phyloP scores from a whole-genome alignment of 2,113 vertebrate species.

The Zeus faber region DNA sequence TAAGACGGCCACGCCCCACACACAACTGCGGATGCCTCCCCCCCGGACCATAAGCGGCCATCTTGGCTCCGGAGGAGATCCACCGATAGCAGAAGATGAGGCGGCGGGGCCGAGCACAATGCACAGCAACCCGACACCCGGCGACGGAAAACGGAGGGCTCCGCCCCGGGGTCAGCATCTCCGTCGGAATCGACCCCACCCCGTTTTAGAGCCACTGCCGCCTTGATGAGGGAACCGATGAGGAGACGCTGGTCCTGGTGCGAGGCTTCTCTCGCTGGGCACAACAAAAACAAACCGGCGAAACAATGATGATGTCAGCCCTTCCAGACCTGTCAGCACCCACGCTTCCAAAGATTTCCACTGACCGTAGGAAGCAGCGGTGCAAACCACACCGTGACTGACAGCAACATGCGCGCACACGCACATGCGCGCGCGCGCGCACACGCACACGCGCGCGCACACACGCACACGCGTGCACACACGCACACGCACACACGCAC shows the following conservation, averaged over 20 bases:
- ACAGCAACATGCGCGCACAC: background rate
- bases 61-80: conserved; percentile 34
- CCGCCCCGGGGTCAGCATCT: conserved; percentile 9
- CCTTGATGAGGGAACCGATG: background rate
- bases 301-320: conserved; percentile 33
- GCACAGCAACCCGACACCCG: conserved; percentile 32
- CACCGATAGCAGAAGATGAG: conserved; percentile 1
- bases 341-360: too few relatives aligned
- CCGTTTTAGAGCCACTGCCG: too few relatives aligned
- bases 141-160: conserved; percentile 11
- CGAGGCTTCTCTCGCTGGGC: background rate
- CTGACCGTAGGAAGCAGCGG: too few relatives aligned
- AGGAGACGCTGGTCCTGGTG: background rate
- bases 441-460: background rate
- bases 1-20: background rate
- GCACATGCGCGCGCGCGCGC: background rate
- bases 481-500: background rate
- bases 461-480: background rate
- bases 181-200: too few relatives aligned
- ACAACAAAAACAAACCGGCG: background rate
- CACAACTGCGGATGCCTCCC: conserved; percentile 13
- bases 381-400: background rate
- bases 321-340: conserved; percentile 35
- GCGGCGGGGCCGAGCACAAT: conserved; percentile 22
- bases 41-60: conserved; percentile 20